Evolutionary conservation across 2,888 invertebrate genomes (phyloP), one percentile per base, ranked within the genome.

Genomic region (Mesochorus sp.): DNA sequence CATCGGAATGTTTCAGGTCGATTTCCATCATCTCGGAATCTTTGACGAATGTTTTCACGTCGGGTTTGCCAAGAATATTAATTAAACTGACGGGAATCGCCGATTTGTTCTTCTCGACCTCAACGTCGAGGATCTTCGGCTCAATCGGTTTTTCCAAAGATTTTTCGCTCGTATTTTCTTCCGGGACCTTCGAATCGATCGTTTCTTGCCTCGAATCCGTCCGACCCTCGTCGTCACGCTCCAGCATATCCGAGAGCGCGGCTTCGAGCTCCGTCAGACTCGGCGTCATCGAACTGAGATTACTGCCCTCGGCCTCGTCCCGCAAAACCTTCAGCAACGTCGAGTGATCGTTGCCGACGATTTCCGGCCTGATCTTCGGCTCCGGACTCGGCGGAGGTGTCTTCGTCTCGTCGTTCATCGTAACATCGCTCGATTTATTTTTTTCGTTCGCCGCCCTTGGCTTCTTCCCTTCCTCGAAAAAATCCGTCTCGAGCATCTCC

Each of bases 211-310:
- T 17, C 6, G 19, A 24, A 26, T 76, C 68, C n/a, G n/a, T 34
- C 28, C 34, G n/a, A 6, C n/a, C n/a, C n/a, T 83, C 75, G 17
- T 87, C 88, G 44, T 88, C 88, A 28, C 83, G 86, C 72, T 91
- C 91, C 17, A 91, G 79, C 87, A 90, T 88, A 73, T 90, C 90
- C 6, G 89, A 89, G n/a, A 91, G 81, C 3, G 90, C 90, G 0
- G 85, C 88, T 75, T 90, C 90, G 31, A 91, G 76, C 76, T 91
- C 91, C 14, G 86, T 88, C 49, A 91, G 82, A 42, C 89, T 90
- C 17, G 91, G 90, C 21, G 90, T 91, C 89, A 89, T 90, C 64
- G 91, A 90, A 66, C 89, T 89, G 39, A 88, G 79, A 76, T 89
- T 88, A 49, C 89, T 88, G 6, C 84, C 85, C 1, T 81, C 76